phyloP scores from a whole-genome alignment of 1,140 invertebrate genomes.

The Bombyx mandarina region DNA sequence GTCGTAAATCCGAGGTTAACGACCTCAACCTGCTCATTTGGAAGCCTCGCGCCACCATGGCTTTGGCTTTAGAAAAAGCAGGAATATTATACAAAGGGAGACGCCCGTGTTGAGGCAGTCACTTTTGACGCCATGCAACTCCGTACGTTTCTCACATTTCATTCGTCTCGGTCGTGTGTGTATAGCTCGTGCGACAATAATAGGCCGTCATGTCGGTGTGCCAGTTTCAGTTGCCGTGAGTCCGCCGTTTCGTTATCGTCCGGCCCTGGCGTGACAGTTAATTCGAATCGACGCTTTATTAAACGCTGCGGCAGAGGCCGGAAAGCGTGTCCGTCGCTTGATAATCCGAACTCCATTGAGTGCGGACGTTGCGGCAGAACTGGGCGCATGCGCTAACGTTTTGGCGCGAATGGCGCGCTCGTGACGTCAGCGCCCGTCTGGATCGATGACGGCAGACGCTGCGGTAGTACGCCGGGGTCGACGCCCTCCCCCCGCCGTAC shows the following conservation, averaged over 20 bases:
- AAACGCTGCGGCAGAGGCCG: slow-evolving; percentile 28
- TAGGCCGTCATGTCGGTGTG: slow-evolving; percentile 10
- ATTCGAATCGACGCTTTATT: slow-evolving; percentile 30
- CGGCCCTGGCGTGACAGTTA: slow-evolving; percentile 30
- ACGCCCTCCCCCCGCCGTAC: slow-evolving; percentile 46
- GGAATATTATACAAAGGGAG: slow-evolving; percentile 56
- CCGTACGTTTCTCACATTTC: slow-evolving; percentile 62
- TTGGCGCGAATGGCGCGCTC: slow-evolving; percentile 61
- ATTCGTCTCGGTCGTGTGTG: background rate
- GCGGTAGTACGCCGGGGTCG: slow-evolving; percentile 67
- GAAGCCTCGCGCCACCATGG: slow-evolving; percentile 49
- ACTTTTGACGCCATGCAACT: slow-evolving; percentile 62
- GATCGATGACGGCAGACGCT: slow-evolving; percentile 69
- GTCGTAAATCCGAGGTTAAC: slow-evolving; percentile 9
- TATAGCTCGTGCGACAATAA: slow-evolving; percentile 3
- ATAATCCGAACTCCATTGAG: slow-evolving; percentile 60
- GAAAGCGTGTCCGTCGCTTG: slow-evolving; percentile 50
- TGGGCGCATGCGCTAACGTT: slow-evolving; percentile 61
- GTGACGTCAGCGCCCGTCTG: slow-evolving; percentile 64
- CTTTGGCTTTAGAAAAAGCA: slow-evolving; percentile 65
- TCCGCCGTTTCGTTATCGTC: slow-evolving; percentile 20
- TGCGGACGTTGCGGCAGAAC: slow-evolving; percentile 59
- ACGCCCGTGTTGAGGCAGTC: slow-evolving; percentile 66
- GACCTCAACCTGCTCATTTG: slow-evolving; percentile 58
- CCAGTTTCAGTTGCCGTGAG: slow-evolving; percentile 11